These are phyloP conservation scores for Sesia bembeciformis DNA, from an alignment of 2,888 invertebrate species.

Conservation along the genomic window DNA sequence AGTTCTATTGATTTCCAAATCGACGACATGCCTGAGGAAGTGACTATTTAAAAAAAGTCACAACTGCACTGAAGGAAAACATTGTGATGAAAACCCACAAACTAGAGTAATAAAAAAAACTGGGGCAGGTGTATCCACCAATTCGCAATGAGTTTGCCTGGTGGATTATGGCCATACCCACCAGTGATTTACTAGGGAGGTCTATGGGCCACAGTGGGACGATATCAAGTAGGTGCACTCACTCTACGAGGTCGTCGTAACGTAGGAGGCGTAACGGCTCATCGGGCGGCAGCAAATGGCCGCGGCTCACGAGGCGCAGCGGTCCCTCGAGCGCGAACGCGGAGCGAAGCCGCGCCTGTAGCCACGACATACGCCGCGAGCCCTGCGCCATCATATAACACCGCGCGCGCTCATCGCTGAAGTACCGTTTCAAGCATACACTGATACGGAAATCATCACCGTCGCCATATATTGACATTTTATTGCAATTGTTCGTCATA, in stretches of 20 bases:
- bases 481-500: too few relatives aligned
- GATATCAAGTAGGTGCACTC: neutral
- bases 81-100: too few relatives aligned
- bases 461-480: too few relatives aligned
- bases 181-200: neutral
- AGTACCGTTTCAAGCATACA: neutral
- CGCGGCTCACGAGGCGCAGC: neutral
- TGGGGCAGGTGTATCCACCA: too few relatives aligned
- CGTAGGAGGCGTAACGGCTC: neutral
- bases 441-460: neutral
- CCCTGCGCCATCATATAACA: neutral
- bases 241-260: neutral
- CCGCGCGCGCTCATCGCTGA: neutral
- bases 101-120: too few relatives aligned
- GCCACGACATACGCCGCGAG: neutral
- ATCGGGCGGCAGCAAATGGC: neutral
- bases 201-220: neutral
- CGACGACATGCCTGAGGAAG: too few relatives aligned
- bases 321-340: neutral
- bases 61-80: too few relatives aligned
- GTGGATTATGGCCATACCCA: neutral
- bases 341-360: neutral
- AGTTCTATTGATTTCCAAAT: too few relatives aligned
- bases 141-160: neutral
- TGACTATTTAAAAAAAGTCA: too few relatives aligned